Conservation (phyloP, 2,113 vertebrate genomes). For the Zapus hudsonius region DNA sequence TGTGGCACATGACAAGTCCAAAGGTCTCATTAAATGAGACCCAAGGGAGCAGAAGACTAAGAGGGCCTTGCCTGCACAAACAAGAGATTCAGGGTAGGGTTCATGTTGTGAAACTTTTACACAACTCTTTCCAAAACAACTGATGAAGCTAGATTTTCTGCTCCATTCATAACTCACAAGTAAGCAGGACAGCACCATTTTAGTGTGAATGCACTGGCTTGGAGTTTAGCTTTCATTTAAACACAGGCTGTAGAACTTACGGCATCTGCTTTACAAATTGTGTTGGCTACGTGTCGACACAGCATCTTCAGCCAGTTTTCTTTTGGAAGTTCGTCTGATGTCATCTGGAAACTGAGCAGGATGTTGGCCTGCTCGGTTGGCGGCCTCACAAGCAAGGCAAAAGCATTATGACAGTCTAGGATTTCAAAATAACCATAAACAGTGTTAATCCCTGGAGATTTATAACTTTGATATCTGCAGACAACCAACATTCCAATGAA, state of each 20-base stretch:
- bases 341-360: conserved; percentile 97
- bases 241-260: conserved; percentile 86
- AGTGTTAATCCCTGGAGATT: conserved; percentile 35
- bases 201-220: background rate
- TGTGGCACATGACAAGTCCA: background rate
- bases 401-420: conserved; percentile 95
- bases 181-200: conserved; percentile 12
- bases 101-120: background rate
- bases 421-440: conserved; percentile 38
- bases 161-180: background rate
- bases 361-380: conserved; percentile 96
- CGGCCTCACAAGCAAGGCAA: conserved; percentile 95
- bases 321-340: conserved; percentile 92
- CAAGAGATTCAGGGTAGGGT: background rate
- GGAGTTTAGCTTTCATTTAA: conserved; percentile 1
- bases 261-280: conserved; percentile 96
- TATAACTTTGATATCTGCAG: background rate
- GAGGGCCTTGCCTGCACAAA: background rate
- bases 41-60: background rate
- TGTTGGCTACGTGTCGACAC: conserved; percentile 97
- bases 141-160: conserved; percentile 19
- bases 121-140: conserved; percentile 26
- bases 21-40: background rate
- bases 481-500: background rate
- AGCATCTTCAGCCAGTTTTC: conserved; percentile 92